phyloP scores from a whole-genome alignment of 2,797 vertebrate genomes.

The Oreochromis grahami region DNA sequence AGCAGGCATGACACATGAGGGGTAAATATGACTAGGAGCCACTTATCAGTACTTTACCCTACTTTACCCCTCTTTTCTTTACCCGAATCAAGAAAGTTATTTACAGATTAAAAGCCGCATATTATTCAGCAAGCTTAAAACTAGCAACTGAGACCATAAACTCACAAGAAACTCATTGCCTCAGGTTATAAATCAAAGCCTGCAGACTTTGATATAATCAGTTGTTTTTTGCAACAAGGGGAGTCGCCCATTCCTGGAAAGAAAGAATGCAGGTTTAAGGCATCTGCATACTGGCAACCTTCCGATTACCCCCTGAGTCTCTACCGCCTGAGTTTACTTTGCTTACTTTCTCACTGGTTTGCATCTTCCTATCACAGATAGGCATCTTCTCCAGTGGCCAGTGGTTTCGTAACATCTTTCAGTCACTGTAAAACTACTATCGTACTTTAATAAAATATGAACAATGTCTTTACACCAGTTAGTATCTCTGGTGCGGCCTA shows the following conservation, averaged over 20 bases:
- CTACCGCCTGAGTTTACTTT: neutral
- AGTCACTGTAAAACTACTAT: neutral
- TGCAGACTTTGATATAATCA: neutral
- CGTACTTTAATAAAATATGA: neutral
- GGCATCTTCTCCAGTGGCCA: accelerated
- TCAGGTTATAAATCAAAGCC: neutral
- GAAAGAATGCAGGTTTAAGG: neutral
- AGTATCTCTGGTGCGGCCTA: neutral
- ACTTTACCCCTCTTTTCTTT: neutral
- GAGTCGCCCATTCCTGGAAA: neutral
- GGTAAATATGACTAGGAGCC: neutral
- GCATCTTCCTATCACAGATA: neutral
- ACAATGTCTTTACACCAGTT: neutral
- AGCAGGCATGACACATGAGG: neutral
- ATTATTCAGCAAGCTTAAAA: neutral
- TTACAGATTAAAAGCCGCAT: neutral
- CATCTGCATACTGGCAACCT: neutral
- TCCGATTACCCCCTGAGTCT: neutral
- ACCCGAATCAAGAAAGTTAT: neutral
- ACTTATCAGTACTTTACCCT: neutral
- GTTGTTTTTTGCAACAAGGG: neutral
- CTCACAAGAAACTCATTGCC: neutral
- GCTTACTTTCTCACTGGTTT: neutral
- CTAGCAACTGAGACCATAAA: neutral
- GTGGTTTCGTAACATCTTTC: neutral